Conservation (phyloP, 2,113 vertebrate genomes). For the Acrocephalus kingi region DNA sequence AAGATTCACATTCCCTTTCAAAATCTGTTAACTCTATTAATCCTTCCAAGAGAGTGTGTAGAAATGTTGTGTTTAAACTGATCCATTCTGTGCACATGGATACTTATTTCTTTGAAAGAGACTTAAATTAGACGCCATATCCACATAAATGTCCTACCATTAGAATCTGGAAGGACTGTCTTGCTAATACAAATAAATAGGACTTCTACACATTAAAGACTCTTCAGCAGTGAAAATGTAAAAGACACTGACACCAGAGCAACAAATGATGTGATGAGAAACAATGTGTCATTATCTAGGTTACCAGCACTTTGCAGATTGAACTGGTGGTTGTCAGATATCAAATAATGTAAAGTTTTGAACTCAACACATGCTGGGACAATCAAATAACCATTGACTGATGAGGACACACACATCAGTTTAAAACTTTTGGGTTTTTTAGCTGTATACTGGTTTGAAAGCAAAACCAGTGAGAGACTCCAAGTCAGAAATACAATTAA, state of each 20-base stretch:
- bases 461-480: too few relatives aligned
- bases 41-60: background rate
- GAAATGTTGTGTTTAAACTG: background rate
- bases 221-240: background rate
- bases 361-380: background rate
- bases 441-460: background rate
- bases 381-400: background rate
- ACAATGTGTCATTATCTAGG: background rate
- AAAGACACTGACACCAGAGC: background rate
- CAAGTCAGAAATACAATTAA: too few relatives aligned
- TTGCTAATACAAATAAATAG: background rate
- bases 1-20: background rate
- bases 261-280: background rate
- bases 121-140: background rate
- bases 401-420: fast-evolving
- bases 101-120: background rate
- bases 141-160: background rate
- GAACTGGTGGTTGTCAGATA: background rate
- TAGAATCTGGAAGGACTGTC: background rate
- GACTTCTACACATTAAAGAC: background rate
- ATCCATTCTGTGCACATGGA: background rate
- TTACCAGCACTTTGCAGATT: background rate
- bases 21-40: background rate
- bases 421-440: background rate
- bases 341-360: background rate